These are phyloP conservation scores for Maconellicoccus hirsutus DNA, from an alignment of 1,140 invertebrate species.

Conservation along the genomic window DNA sequence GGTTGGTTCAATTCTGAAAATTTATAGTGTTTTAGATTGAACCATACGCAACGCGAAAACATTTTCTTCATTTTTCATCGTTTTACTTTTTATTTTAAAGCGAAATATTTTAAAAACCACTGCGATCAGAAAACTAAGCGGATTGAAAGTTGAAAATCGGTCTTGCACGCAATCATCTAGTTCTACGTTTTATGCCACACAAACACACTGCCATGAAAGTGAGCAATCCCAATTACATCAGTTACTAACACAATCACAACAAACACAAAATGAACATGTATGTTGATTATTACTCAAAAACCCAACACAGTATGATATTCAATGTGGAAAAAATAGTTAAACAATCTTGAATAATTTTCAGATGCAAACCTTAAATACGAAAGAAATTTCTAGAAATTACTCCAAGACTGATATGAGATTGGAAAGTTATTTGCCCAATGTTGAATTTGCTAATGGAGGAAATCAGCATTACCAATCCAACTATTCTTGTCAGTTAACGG, in stretches of 20 bases:
- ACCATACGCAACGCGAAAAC: too few relatives aligned
- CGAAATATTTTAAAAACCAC: slow-evolving; percentile 1
- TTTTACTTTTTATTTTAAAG: not conserved
- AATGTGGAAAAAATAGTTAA: too few relatives aligned
- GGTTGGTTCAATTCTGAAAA: too few relatives aligned
- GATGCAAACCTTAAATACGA: not conserved
- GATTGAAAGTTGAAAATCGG: slow-evolving; percentile 8
- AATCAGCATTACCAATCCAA: not conserved
- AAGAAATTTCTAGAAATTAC: not conserved
- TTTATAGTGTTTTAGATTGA: not conserved
- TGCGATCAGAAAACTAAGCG: not conserved
- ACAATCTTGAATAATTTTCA: not conserved
- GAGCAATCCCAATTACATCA: not conserved
- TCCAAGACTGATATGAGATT: not conserved
- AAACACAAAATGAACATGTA: not conserved
- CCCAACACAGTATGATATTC: too few relatives aligned
- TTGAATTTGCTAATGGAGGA: not conserved
- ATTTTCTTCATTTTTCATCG: not conserved
- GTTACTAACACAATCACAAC: not conserved
- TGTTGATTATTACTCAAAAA: not conserved
- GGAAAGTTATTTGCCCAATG: not conserved
- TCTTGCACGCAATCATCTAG: not conserved
- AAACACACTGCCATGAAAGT: not conserved
- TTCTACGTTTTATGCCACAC: not conserved
- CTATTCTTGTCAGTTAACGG: not conserved